A percentile compares a stretch with the other conserved stretches of the same genome.
Evolutionary conservation across 2,113 vertebrate genomes (phyloP).

Genomic region (Xiphophorus couchianus): DNA sequence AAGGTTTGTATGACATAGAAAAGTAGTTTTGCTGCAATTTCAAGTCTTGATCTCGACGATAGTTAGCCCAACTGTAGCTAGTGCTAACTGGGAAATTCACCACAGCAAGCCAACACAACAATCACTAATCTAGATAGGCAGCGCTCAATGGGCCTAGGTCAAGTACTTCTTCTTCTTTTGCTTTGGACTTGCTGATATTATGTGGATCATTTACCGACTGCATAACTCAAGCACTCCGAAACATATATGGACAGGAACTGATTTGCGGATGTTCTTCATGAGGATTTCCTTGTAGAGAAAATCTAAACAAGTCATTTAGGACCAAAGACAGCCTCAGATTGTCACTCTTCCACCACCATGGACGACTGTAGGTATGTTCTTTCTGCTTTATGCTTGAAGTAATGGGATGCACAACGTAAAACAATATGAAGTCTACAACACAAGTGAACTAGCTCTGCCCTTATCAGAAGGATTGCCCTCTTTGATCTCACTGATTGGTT

Average conservation of each 20-base stretch:
- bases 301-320: too few relatives aligned
- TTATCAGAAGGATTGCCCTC: neutral
- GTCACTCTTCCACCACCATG: neutral
- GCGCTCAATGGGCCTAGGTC: too few relatives aligned
- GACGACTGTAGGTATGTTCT: neutral
- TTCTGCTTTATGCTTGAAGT: neutral
- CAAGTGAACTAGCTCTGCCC: too few relatives aligned
- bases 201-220: too few relatives aligned
- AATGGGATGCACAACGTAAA: neutral
- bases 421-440: too few relatives aligned
- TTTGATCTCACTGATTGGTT: neutral
- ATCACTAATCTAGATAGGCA: neutral
- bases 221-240: too few relatives aligned
- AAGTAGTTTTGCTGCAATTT: neutral
- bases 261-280: neutral
- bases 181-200: neutral
- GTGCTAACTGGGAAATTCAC: neutral
- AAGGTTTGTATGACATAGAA: neutral
- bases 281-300: neutral
- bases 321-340: neutral
- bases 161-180: neutral
- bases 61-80: neutral
- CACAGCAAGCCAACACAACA: neutral
- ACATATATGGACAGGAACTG: neutral
- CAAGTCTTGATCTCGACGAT: neutral